phyloP scores from a whole-genome alignment of 2,888 invertebrate genomes.

The Bimastos eiseni region DNA sequence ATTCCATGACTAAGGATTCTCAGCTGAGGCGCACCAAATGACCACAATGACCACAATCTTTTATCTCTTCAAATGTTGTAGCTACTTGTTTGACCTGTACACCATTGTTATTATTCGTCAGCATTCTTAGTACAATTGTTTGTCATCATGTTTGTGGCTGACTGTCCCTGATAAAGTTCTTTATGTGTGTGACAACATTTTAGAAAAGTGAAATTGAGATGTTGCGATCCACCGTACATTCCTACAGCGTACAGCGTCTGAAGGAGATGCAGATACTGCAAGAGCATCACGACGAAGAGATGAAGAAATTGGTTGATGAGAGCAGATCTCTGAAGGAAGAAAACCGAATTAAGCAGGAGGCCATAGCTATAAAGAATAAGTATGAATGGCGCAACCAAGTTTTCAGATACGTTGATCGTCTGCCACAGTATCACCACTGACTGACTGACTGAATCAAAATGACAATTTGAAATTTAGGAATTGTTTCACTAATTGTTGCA shows the following conservation, averaged over 20 bases:
- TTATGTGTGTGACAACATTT: neutral
- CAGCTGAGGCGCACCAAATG: too few species aligned
- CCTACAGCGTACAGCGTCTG: neutral
- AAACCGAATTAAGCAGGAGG: constrained; percentile 13
- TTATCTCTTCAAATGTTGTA: too few species aligned
- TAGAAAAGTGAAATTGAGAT: constrained; percentile 7
- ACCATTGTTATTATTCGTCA: neutral
- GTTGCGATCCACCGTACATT: neutral
- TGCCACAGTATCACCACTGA: too few species aligned
- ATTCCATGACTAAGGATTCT: too few species aligned
- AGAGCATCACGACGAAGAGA: neutral
- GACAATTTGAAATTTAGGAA: neutral
- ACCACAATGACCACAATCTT: too few species aligned
- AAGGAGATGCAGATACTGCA: neutral
- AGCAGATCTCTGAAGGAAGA: neutral
- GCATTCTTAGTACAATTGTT: neutral
- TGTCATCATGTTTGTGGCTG: neutral
- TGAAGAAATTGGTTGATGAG: neutral
- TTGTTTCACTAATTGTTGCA: too few species aligned
- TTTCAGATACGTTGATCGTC: neutral
- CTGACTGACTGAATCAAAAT: too few species aligned
- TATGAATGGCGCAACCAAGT: neutral
- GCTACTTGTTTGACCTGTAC: neutral
- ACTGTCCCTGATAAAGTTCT: neutral
- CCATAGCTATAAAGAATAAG: constrained; percentile 4